Conservation (phyloP, 2,797 vertebrate species). For the Chromis chromis region DNA sequence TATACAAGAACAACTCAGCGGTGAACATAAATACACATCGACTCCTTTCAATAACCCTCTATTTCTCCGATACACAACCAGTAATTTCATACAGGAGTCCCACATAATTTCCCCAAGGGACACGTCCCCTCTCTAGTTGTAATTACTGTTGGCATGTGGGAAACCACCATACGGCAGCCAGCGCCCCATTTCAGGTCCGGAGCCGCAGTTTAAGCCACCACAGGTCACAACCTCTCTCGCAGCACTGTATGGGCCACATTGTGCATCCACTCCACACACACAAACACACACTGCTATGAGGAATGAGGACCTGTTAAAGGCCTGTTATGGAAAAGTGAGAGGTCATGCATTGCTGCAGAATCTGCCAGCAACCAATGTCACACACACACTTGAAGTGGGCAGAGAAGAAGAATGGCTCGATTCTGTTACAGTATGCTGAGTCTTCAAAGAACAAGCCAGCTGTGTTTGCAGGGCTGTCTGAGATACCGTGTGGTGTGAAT, state of each 20-base stretch:
- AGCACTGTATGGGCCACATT: constrained; percentile 49
- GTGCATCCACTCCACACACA: constrained; percentile 44
- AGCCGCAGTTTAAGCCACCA: constrained; percentile 37
- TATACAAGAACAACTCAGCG: not conserved
- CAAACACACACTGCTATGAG: constrained; percentile 30
- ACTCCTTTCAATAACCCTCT: constrained; percentile 18
- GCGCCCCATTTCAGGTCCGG: constrained; percentile 40
- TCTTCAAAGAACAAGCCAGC: constrained; percentile 61
- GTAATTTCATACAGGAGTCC: constrained; percentile 47
- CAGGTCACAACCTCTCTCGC: constrained; percentile 57
- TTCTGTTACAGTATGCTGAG: constrained; percentile 53
- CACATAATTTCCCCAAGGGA: constrained; percentile 53
- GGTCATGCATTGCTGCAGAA: constrained; percentile 55
- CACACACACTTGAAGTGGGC: constrained; percentile 46
- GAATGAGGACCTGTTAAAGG: constrained; percentile 50
- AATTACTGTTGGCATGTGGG: constrained; percentile 69
- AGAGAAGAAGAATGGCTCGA: constrained; percentile 63
- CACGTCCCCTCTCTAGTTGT: constrained; percentile 37
- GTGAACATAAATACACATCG: constrained; percentile 43
- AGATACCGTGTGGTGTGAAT: constrained; percentile 14
- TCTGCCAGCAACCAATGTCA: constrained; percentile 26
- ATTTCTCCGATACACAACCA: constrained; percentile 37
- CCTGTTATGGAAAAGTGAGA: constrained; percentile 49
- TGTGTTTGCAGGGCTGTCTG: constrained; percentile 44
- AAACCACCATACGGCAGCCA: constrained; percentile 56